Conservation (phyloP, 1,140 invertebrate species). For the Theocolax elegans region DNA sequence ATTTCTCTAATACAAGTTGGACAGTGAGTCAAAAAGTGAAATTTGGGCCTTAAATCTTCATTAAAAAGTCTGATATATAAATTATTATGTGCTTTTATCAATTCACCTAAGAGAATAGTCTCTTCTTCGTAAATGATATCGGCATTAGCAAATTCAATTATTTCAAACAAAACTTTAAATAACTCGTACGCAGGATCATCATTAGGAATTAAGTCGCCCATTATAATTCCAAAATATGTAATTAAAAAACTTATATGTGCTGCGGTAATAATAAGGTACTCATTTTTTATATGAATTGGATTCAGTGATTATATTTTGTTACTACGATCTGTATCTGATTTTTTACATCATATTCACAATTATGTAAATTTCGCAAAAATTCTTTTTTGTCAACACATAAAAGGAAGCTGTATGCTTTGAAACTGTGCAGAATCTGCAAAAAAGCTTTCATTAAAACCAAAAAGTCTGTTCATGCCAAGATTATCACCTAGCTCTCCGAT, state of each 20-base stretch:
- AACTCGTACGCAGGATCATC: slow-evolving; percentile 42
- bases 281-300: slow-evolving; percentile 25
- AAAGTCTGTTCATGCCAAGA: too few species aligned
- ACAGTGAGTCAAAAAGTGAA: neutral
- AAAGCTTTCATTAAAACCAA: neutral
- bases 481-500: too few species aligned
- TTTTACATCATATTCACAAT: slow-evolving; percentile 13
- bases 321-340: slow-evolving; percentile 23
- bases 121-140: neutral
- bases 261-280: slow-evolving; percentile 35
- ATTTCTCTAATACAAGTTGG: neutral
- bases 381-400: neutral
- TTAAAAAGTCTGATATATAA: neutral
- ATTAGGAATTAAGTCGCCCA: neutral
- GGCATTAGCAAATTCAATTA: neutral
- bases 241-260: slow-evolving; percentile 45
- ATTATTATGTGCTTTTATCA: neutral
- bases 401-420: neutral
- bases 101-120: neutral
- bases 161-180: neutral
- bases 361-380: neutral
- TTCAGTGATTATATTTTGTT: slow-evolving; percentile 34
- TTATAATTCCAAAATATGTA: slow-evolving; percentile 44
- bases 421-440: neutral
- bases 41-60: neutral